Evolutionary conservation across 2,797 vertebrate genomes (phyloP), one percentile per base, ranked within the genome.

Genomic region (Crenuchus spilurus): DNA sequence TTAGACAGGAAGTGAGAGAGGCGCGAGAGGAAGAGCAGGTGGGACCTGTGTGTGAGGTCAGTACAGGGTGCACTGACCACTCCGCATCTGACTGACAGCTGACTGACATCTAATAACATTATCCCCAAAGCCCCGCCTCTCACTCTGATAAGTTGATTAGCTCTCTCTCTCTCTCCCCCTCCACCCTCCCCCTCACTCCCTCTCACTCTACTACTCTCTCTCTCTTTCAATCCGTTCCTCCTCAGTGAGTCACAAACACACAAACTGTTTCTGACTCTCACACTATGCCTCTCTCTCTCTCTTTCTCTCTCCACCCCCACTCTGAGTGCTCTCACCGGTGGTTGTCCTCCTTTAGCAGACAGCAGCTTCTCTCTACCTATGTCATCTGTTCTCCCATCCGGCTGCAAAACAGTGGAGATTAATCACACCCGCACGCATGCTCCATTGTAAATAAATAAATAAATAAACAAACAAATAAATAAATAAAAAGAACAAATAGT

Each of bases 311-410:
- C 42, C 33, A 4, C 49, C 60, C 51, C 49, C 44, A 52, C 55
- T 55, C 33, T 35, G 28, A 13, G 11, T 44, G 48, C 57, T 75
- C 71, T 74, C 73, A 79, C 82, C 79, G 60, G 58, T 42, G 71
- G 69, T 67, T 70, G 72, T 63, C 82, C 80, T 49, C 79, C 80
- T 83, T 79, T 78, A 39, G 72, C 82, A 75, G 75, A 80, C 60
- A 74, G 76, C 66, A 85, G 60, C 52, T 83, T 91, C 83, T 92
- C 91, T 75, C 81, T 84, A 66, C 89, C 86, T 54, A 71, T 60
- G 62, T 87, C 81, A 3, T 86, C 80, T 51, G 61, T 70, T 52
- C 16, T 80, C 55, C 49, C 55, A 37, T 79, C 78, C 10, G 78
- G 76, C 87, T 88, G 78, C 42, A 80, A 80, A 69, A 77, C 60